phyloP scores from a whole-genome alignment of 2,113 vertebrate species.

The Myanophis thanlyinensis region DNA sequence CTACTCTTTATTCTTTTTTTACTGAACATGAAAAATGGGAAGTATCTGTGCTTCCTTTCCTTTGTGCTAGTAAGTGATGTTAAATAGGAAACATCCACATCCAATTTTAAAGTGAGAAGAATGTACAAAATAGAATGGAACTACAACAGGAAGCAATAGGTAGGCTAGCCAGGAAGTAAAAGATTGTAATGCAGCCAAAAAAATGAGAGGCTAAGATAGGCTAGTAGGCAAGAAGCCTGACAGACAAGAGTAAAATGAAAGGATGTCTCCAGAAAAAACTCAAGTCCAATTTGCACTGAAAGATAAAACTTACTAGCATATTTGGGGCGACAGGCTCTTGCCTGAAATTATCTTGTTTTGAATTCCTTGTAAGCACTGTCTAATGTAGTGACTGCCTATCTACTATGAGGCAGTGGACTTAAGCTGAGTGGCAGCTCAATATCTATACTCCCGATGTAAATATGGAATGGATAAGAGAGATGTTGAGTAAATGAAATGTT shows the following conservation, averaged over 20 bases:
- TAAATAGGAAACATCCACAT: not conserved
- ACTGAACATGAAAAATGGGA: slow-evolving; percentile 1
- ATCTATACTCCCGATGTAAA: not conserved
- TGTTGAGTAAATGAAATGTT: not conserved
- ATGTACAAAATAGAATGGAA: not conserved
- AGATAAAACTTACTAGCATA: not conserved
- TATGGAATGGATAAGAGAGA: not conserved
- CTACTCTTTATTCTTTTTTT: slow-evolving; percentile 31
- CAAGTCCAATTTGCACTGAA: not conserved
- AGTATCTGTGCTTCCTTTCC: not conserved
- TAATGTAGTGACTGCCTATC: not conserved
- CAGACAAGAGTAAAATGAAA: not conserved
- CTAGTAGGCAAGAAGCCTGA: not conserved
- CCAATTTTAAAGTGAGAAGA: not conserved
- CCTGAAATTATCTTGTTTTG: not conserved
- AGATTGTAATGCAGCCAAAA: not conserved
- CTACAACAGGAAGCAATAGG: not conserved
- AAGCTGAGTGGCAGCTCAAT: not conserved
- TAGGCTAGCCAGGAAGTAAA: not conserved
- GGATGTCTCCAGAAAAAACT: not conserved
- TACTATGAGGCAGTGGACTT: not conserved
- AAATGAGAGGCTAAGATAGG: not conserved
- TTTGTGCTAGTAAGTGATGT: not conserved
- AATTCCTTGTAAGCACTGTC: not conserved
- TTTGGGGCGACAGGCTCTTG: not conserved